A percentile compares a stretch with the other conserved stretches of the same genome.
phyloP scores from a whole-genome alignment of 2,113 vertebrate genomes.

The Gymnobelideus leadbeateri region DNA sequence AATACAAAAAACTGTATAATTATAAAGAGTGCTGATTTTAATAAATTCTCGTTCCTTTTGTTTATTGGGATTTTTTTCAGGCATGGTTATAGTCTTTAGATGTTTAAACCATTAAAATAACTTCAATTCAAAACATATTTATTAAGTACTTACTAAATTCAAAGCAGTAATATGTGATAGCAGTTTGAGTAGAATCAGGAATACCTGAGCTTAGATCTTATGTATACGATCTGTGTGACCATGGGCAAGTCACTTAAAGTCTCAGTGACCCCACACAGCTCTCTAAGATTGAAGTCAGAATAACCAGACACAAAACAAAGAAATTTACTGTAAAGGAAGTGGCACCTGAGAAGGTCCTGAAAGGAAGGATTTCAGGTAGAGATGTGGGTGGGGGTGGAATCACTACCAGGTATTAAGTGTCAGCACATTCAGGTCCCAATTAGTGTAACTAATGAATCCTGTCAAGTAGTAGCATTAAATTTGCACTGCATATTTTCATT shows the following conservation, averaged over 20 bases:
- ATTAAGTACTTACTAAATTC: not conserved
- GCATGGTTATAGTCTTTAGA: not conserved
- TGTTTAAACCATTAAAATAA: not conserved
- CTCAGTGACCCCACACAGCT: not conserved
- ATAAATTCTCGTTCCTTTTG: not conserved
- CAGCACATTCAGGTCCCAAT: not conserved
- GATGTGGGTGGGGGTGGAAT: not conserved
- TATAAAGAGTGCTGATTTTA: conserved; percentile 32
- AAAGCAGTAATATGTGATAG: not conserved
- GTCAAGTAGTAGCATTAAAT: not conserved
- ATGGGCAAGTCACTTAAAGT: not conserved
- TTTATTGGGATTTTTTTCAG: not conserved
- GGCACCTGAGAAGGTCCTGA: not conserved
- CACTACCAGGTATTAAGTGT: not conserved
- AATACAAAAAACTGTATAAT: not conserved
- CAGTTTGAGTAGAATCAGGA: not conserved
- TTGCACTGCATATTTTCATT: not conserved
- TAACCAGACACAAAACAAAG: not conserved
- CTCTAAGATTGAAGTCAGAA: not conserved
- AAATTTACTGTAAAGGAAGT: not conserved
- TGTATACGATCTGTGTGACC: not conserved
- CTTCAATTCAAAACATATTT: not conserved
- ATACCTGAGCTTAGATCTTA: conserved; percentile 5
- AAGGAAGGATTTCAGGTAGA: not conserved
- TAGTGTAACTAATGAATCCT: not conserved